These are phyloP conservation scores for Aurelia aurita complex sp. Pacific DNA, from an alignment of 30 jellyfish, hydroid and myxozoan genomes.

Conservation along the genomic window DNA sequence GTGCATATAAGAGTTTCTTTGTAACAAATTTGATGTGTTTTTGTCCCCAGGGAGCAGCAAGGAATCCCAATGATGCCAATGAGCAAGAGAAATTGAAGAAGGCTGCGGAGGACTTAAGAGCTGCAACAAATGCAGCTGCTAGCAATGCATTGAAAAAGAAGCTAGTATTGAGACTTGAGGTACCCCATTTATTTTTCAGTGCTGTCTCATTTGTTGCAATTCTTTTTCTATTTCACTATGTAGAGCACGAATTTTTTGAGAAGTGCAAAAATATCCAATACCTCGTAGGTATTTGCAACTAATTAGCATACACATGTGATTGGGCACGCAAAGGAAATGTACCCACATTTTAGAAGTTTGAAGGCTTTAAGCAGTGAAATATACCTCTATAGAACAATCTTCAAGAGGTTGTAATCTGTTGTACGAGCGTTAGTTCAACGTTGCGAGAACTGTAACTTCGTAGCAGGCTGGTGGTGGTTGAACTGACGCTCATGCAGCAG, in stretches of 20 bases:
- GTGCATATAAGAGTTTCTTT: background rate
- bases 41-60: constrained; percentile 87
- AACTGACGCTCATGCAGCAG: too few relatives aligned
- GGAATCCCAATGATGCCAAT: constrained; percentile 89
- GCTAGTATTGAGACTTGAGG: constrained; percentile 84
- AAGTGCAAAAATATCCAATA: too few relatives aligned
- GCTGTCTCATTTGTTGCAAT: background rate
- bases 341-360: too few relatives aligned
- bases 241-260: background rate
- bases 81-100: constrained; percentile 92
- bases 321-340: too few relatives aligned
- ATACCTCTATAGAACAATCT: too few relatives aligned
- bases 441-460: too few relatives aligned
- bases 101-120: constrained; percentile 97
- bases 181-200: background rate
- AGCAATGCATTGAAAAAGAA: constrained; percentile 93
- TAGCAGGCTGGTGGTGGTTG: too few relatives aligned
- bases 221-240: background rate
- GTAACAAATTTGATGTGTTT: background rate
- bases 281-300: too few relatives aligned
- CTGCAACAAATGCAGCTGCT: constrained; percentile 98
- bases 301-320: too few relatives aligned
- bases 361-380: too few relatives aligned
- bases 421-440: too few relatives aligned
- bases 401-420: too few relatives aligned